Evolutionary conservation across 2,888 invertebrate species (phyloP).

Genomic region (Cantharis flavilabris): DNA sequence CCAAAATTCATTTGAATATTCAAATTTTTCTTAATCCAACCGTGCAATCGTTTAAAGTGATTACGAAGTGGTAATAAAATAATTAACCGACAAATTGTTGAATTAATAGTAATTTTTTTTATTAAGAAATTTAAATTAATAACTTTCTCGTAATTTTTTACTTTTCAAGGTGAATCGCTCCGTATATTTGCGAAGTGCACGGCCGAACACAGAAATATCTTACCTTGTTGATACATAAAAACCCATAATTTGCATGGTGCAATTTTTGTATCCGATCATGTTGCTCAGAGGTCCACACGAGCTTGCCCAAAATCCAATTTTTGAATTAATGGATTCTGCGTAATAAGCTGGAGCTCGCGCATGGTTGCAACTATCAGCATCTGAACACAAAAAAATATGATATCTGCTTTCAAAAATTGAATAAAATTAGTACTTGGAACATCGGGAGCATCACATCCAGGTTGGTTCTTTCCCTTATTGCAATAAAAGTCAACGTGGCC

Average conservation of each 20-base stretch:
- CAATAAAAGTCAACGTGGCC: conserved; percentile 65
- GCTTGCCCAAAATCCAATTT: conserved; percentile 62
- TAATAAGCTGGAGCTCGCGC: conserved; percentile 63
- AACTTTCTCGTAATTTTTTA: neutral
- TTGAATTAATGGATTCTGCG: conserved; percentile 62
- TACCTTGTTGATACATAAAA: neutral
- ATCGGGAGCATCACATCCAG: conserved; percentile 58
- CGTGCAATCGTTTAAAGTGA: neutral
- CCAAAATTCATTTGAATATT: neutral
- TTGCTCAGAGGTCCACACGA: conserved; percentile 49
- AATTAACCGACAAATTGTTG: neutral
- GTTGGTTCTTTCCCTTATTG: conserved; percentile 63
- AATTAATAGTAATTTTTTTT: neutral
- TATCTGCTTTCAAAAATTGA: neutral
- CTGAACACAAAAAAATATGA: conserved; percentile 42
- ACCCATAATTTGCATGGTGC: conserved; percentile 22
- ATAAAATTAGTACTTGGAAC: conserved; percentile 1
- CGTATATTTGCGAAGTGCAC: neutral
- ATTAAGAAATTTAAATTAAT: neutral
- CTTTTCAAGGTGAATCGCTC: neutral
- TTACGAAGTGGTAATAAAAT: neutral
- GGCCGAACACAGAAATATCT: no score
- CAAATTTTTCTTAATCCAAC: neutral
- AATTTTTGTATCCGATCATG: neutral
- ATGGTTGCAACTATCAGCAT: conserved; percentile 64